These are phyloP conservation scores for Oryzias dopingdopingensis DNA, from an alignment of 2,797 vertebrate genomes.

Conservation along the genomic window DNA sequence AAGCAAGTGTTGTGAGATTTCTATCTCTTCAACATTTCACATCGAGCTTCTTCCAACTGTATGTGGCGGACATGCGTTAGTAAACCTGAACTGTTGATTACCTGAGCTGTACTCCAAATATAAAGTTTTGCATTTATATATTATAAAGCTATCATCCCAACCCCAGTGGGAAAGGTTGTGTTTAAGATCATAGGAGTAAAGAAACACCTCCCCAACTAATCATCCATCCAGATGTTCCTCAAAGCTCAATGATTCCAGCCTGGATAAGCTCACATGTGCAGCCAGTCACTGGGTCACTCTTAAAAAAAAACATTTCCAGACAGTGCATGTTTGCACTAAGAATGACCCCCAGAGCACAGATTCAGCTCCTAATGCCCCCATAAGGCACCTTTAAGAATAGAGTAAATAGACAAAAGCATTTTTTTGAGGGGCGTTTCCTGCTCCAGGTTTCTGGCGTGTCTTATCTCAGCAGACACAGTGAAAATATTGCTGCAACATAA, in stretches of 20 bases:
- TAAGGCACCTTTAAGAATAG: neutral
- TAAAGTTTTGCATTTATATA: too few species aligned
- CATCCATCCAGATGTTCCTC: slow-evolving; percentile 47
- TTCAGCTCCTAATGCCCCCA: slow-evolving; percentile 20
- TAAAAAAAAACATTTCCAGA: slow-evolving; percentile 62
- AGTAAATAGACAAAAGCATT: too few species aligned
- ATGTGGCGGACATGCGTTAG: too few species aligned
- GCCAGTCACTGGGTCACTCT: slow-evolving; percentile 43
- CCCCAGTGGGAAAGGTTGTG: slow-evolving; percentile 1
- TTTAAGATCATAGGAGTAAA: slow-evolving; percentile 34
- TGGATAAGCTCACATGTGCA: slow-evolving; percentile 53
- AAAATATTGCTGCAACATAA: slow-evolving; percentile 22
- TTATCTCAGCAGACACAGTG: slow-evolving; percentile 48
- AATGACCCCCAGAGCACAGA: slow-evolving; percentile 30
- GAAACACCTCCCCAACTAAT: slow-evolving; percentile 36
- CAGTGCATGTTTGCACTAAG: slow-evolving; percentile 40
- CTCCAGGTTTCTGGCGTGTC: slow-evolving; percentile 18
- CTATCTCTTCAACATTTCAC: too few species aligned
- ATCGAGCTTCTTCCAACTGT: too few species aligned
- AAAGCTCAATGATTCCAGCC: slow-evolving; percentile 37
- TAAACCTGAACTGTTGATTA: too few species aligned
- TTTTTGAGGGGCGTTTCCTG: neutral
- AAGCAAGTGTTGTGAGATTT: too few species aligned
- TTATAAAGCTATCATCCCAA: too few species aligned
- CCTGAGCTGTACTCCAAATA: too few species aligned